Percentiles rank a stretch among this genome's conserved stretches.
phyloP scores from a whole-genome alignment of 2,888 invertebrate genomes.

The Oegoconia quadripuncta region DNA sequence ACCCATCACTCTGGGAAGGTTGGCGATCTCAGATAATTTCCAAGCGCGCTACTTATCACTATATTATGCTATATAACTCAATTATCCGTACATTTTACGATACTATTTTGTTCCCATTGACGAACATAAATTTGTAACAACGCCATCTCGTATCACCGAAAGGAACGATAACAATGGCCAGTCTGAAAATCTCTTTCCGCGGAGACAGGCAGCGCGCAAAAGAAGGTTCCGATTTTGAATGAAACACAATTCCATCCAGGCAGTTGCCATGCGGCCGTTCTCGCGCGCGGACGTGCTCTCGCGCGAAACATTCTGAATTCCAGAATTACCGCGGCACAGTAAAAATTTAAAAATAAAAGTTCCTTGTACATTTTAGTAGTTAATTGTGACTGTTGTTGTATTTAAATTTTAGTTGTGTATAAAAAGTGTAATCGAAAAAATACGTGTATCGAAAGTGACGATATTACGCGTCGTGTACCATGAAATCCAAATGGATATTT shows the following conservation, averaged over 20 bases:
- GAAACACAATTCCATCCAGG: constrained; percentile 42
- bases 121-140: too few relatives aligned
- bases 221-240: constrained; percentile 62
- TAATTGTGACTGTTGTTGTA: constrained; percentile 5
- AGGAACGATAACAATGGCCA: constrained; percentile 32
- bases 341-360: constrained; percentile 16
- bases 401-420: constrained; percentile 3
- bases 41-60: too few relatives aligned
- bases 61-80: too few relatives aligned
- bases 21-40: too few relatives aligned
- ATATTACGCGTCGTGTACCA: constrained; percentile 2
- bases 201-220: constrained; percentile 42
- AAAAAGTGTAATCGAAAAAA: background rate
- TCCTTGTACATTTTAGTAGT: constrained; percentile 1
- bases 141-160: constrained; percentile 29
- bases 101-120: too few relatives aligned
- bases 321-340: constrained; percentile 9
- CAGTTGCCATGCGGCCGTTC: constrained; percentile 49
- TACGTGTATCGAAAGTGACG: constrained; percentile 6
- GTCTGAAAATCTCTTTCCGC: constrained; percentile 37
- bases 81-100: too few relatives aligned
- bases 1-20: too few relatives aligned
- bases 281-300: constrained; percentile 29
- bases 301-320: background rate
- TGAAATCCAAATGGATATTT: constrained; percentile 10